Percentiles rank a stretch among this genome's conserved stretches.
These are phyloP conservation scores for Silurus meridionalis DNA, from an alignment of 2,113 vertebrate species.

Conservation along the genomic window DNA sequence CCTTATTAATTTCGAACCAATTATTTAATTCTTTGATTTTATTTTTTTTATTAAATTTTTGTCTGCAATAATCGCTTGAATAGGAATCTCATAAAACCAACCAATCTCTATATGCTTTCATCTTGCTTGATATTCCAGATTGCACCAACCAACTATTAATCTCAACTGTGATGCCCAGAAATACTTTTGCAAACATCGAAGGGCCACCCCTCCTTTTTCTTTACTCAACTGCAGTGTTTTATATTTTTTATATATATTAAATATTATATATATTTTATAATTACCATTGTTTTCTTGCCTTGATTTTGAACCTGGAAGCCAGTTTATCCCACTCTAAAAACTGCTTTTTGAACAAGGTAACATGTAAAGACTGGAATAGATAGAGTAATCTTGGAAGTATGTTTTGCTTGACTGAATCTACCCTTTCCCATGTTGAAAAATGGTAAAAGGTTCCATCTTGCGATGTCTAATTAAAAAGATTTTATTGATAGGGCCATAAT, in stretches of 20 bases:
- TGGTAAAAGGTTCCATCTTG: too few species aligned
- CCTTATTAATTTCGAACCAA: too few species aligned
- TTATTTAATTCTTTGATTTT: too few species aligned
- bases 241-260: not conserved
- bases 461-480: not conserved
- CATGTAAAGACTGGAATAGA: too few species aligned
- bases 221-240: not conserved
- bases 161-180: not conserved
- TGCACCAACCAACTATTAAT: not conserved
- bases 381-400: too few species aligned
- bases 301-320: not conserved
- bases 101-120: too few species aligned
- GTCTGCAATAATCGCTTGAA: too few species aligned
- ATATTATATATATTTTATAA: too few species aligned
- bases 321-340: slow-evolving; percentile 6
- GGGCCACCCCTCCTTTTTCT: not conserved
- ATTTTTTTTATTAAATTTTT: too few species aligned
- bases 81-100: too few species aligned
- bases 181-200: not conserved
- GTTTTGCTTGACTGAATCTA: too few species aligned
- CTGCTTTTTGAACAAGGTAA: not conserved
- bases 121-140: not conserved
- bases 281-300: not conserved
- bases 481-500: not conserved
- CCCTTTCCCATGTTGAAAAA: too few species aligned